A percentile compares a stretch with the other conserved stretches of the same genome.
Evolutionary conservation across 2,888 invertebrate species (phyloP).

Genomic region (Tipula unca): DNA sequence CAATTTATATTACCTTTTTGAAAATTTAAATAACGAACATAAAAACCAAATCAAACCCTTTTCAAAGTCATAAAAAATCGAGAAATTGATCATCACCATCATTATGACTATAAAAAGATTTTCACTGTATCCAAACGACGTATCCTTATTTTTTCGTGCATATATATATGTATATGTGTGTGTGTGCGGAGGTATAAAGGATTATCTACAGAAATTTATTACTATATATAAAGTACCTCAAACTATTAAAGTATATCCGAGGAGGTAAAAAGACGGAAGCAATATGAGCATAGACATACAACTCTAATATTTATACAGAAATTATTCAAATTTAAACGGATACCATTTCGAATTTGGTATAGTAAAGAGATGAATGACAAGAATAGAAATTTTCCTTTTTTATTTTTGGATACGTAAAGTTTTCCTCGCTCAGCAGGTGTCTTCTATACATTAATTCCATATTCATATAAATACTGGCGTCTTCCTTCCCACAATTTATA

Average conservation of each 20-base stretch:
- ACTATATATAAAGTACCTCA: not conserved
- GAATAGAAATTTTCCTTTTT: not conserved
- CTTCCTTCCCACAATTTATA: not conserved
- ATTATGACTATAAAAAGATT: not conserved
- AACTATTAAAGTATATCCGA: not conserved
- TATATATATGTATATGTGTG: not conserved
- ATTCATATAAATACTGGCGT: not conserved
- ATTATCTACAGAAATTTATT: not conserved
- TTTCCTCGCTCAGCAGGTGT: not conserved
- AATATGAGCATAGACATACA: not conserved
- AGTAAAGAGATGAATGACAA: not conserved
- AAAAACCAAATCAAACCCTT: constrained; percentile 3
- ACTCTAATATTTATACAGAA: not conserved
- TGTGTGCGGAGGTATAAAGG: not conserved
- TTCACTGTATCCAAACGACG: not conserved
- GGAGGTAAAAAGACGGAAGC: not conserved
- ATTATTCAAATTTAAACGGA: constrained; percentile 14
- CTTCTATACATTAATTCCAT: not conserved
- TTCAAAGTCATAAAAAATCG: constrained; percentile 8
- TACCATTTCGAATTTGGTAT: not conserved
- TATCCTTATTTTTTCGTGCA: not conserved
- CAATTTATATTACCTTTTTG: not conserved
- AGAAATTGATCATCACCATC: constrained; percentile 14
- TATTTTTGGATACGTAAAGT: not conserved
- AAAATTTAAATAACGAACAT: not conserved